Base-by-base conservation (phyloP, 2,113 vertebrate genomes). In the Nyctereutes procyonoides region DNA sequence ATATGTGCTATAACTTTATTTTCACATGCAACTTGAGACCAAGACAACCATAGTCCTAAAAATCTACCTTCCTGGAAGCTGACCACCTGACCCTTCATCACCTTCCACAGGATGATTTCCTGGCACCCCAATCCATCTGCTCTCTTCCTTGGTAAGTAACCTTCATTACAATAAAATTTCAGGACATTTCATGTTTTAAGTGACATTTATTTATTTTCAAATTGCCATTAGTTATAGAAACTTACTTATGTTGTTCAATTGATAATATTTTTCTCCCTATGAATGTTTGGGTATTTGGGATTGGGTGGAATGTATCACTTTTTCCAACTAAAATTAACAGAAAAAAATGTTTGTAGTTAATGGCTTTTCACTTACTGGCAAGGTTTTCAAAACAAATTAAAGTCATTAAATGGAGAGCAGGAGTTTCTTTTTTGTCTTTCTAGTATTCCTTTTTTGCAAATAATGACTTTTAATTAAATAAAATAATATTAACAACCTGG, bases 301-400 rank as follows among this genome's bases (percentile, higher is more conserved):
- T 90, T 84, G 32, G 35, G 22, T 60, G 0, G 32, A 76, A 95
- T n/a, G 14, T 53, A 96, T 93, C 58, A 92, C 55, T 96, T 94
- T 96, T 88, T 87, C 73, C 74, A 74, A 80, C 80, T 87, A 94
- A 87, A 83, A 96, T 90, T 80, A 81, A 93, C 87, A 30, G 77
- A 86, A 96, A 79, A 80, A 88, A 84, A 80, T 48, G 22, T 87
- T 96, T 83, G 65, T 95, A 86, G 58, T 76, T 79, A 93, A 87
- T 92, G 30, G n/a, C 15, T 96, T 95, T 95, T 97, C 74, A 85
- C 60, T 96, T 91, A 94, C 38, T 43, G 62, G 77, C 53, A 83
- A 67, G 15, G 32, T 60, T 96, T 96, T 93, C 79, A 82, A 73
- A 95, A 85, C 71, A 93, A 82, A 79, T 81, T 81, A 58, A 95